Conservation (phyloP, 2,113 vertebrate genomes). For the Calonectris borealis region DNA sequence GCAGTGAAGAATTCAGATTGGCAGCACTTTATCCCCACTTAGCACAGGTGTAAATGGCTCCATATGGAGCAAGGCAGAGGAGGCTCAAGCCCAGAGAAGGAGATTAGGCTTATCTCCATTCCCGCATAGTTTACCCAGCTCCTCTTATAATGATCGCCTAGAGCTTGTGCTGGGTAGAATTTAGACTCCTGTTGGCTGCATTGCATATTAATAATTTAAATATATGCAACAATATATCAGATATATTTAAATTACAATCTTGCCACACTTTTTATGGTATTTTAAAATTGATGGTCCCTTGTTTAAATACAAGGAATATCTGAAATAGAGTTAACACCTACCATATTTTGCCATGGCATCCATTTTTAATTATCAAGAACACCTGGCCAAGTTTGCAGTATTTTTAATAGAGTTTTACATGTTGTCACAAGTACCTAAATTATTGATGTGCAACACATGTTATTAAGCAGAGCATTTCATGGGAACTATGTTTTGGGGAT, state of each 20-base stretch:
- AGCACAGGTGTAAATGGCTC: neutral
- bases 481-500: neutral
- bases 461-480: slow-evolving; percentile 34
- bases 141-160: neutral
- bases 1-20: neutral
- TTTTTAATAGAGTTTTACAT: slow-evolving; percentile 7
- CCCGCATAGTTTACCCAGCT: neutral
- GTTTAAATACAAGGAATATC: slow-evolving; percentile 22
- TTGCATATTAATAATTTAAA: slow-evolving; percentile 55
- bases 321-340: neutral
- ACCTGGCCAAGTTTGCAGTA: neutral
- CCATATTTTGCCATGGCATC: neutral
- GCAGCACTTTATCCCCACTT: neutral
- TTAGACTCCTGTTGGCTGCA: neutral
- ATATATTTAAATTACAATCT: slow-evolving; percentile 12
- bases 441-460: neutral
- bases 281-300: slow-evolving; percentile 16
- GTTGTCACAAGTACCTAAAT: slow-evolving; percentile 38
- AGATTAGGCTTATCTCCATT: neutral
- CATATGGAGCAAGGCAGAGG: neutral
- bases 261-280: neutral
- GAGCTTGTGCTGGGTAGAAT: neutral
- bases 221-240: neutral
- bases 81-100: neutral
- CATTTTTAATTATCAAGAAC: slow-evolving; percentile 53